Evolutionary conservation across 2,888 invertebrate genomes (phyloP).

Genomic region (Andrena hattorfiana): DNA sequence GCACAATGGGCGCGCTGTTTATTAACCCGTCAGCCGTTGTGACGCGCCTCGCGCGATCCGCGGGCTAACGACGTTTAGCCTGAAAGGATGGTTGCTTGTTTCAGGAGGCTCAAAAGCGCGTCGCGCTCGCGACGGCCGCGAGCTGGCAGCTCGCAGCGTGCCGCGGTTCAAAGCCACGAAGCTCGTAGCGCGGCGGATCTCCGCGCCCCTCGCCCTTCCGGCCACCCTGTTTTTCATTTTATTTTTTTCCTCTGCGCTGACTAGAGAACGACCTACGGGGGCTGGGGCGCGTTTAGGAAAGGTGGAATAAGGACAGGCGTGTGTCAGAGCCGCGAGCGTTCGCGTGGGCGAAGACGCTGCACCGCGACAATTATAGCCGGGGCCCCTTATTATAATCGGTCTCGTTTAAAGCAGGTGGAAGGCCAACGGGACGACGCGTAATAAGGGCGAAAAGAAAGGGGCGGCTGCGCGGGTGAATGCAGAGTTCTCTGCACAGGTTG

Average conservation of each 20-base stretch:
- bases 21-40: slow-evolving; percentile 19
- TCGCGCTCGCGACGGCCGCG: slow-evolving; percentile 5
- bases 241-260: not conserved
- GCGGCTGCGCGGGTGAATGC: slow-evolving; percentile 43
- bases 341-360: slow-evolving; percentile 40
- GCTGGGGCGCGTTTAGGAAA: slow-evolving; percentile 27
- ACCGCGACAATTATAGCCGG: slow-evolving; percentile 49
- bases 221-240: not conserved
- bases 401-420: slow-evolving; percentile 55
- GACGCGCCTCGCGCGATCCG: not conserved
- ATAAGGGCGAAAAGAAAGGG: slow-evolving; percentile 54
- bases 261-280: slow-evolving; percentile 1
- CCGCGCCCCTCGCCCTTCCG: too few species aligned
- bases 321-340: slow-evolving; percentile 12
- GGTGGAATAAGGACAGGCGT: slow-evolving; percentile 22
- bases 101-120: slow-evolving; percentile 22
- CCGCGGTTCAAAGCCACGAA: slow-evolving; percentile 29
- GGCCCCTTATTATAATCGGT: slow-evolving; percentile 60
- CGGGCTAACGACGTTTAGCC: slow-evolving; percentile 27
- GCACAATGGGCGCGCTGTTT: slow-evolving; percentile 10
- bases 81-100: slow-evolving; percentile 43
- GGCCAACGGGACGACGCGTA: slow-evolving; percentile 40
- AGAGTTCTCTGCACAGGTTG: slow-evolving; percentile 51
- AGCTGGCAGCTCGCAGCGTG: not conserved
- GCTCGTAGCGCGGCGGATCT: slow-evolving; percentile 2